Conservation (phyloP, 2,113 vertebrate species). For the Micronycteris hirsuta region DNA sequence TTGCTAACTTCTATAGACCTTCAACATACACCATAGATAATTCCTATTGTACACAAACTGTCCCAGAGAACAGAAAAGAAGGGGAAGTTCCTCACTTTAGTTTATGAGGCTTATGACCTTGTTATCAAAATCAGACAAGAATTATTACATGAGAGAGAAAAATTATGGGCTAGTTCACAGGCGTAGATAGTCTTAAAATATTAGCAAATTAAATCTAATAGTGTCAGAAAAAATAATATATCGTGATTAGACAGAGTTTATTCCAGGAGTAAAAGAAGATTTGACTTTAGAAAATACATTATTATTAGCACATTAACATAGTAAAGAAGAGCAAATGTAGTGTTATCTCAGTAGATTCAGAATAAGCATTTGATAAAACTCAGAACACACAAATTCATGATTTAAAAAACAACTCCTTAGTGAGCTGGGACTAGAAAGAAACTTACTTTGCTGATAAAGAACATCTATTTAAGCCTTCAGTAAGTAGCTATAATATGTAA, state of each 20-base stretch:
- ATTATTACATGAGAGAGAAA: neutral
- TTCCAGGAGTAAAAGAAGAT: neutral
- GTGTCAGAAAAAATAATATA: neutral
- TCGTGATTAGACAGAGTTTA: neutral
- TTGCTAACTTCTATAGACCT: neutral
- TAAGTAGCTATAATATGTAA: neutral
- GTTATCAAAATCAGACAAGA: neutral
- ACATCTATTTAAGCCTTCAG: neutral
- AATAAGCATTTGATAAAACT: constrained; percentile 12
- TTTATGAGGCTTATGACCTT: neutral
- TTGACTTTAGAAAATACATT: constrained; percentile 13
- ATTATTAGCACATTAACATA: neutral
- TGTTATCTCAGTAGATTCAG: neutral
- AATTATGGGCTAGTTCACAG: neutral
- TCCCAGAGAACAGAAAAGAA: neutral
- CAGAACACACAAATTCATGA: neutral
- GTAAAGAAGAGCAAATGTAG: neutral
- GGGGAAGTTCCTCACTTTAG: neutral
- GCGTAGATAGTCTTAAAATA: neutral
- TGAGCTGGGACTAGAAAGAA: neutral
- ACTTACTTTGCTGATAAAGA: neutral
- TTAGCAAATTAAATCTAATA: neutral
- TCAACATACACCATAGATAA: neutral
- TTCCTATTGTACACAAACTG: neutral
- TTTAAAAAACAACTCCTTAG: neutral